Evolutionary conservation across 2,113 vertebrate species (phyloP).

Genomic region (Coregonus clupeaformis): DNA sequence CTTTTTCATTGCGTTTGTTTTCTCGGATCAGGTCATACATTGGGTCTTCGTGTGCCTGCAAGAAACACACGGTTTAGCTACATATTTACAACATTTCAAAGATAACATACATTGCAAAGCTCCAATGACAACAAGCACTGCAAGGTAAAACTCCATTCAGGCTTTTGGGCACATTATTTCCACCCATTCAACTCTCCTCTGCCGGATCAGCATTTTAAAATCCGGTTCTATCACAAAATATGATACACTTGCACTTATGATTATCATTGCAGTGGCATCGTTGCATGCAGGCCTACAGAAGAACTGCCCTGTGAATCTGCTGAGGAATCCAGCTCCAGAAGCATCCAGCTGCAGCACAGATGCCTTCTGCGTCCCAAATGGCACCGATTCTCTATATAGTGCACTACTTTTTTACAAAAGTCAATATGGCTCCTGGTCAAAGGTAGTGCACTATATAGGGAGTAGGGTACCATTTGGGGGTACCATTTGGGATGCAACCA

Average conservation of each 20-base stretch:
- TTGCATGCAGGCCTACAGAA: neutral
- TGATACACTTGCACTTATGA: slow-evolving; percentile 57
- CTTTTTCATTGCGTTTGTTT: slow-evolving; percentile 90
- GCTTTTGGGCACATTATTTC: slow-evolving; percentile 5
- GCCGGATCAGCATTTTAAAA: slow-evolving; percentile 37
- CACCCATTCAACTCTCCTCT: neutral
- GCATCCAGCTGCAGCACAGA: no score
- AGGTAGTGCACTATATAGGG: no score
- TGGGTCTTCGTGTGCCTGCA: slow-evolving; percentile 93
- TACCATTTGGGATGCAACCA: no score
- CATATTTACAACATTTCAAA: neutral
- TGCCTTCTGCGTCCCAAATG: no score
- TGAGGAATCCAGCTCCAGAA: slow-evolving; percentile 6
- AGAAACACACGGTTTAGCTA: neutral
- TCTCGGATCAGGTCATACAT: slow-evolving; percentile 94
- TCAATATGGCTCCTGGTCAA: no score
- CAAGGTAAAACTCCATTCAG: neutral
- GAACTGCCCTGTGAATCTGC: neutral
- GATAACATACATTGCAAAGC: neutral
- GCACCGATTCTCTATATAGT: no score
- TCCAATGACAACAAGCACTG: slow-evolving; percentile 3
- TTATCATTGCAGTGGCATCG: slow-evolving; percentile 53
- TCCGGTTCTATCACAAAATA: slow-evolving; percentile 39
- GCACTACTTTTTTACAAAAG: no score
- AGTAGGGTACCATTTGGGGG: no score